These are phyloP conservation scores for Onychomys arenicola DNA, from an alignment of 2,797 vertebrate genomes.

Conservation along the genomic window DNA sequence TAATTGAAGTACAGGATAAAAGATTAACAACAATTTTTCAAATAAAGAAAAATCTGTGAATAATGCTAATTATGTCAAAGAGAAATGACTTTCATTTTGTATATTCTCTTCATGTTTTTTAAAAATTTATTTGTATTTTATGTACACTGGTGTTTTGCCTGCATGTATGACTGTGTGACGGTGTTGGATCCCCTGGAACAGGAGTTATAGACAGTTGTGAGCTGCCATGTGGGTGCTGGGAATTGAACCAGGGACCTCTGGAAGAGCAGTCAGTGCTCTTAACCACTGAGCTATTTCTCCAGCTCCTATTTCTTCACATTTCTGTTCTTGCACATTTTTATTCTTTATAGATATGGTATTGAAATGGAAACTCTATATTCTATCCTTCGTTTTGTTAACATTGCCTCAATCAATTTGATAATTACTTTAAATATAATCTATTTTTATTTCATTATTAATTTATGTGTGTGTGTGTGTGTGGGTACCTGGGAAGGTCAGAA, in stretches of 20 bases:
- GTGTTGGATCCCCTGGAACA: not conserved
- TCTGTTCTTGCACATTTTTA: not conserved
- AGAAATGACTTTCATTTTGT: not conserved
- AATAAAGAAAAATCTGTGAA: conserved; percentile 9
- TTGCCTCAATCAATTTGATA: not conserved
- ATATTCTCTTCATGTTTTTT: conserved; percentile 4
- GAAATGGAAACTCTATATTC: not conserved
- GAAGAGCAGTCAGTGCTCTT: not conserved
- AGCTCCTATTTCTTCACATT: not conserved
- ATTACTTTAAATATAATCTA: not conserved
- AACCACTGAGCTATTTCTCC: not conserved
- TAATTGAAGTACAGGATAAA: conserved; percentile 1
- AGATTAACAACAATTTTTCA: conserved; percentile 9
- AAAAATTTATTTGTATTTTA: not conserved
- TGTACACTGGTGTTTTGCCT: not conserved
- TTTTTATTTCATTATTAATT: not conserved
- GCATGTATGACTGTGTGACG: not conserved
- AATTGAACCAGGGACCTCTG: not conserved
- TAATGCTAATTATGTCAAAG: conserved; percentile 13
- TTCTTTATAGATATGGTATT: not conserved
- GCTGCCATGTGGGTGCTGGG: not conserved
- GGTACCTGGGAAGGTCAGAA: not conserved
- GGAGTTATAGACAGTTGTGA: not conserved
- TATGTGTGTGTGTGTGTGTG: fast-evolving
- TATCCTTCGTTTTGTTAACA: not conserved